Base-by-base conservation (phyloP, 2,888 invertebrate genomes). In the Hololepta plana region DNA sequence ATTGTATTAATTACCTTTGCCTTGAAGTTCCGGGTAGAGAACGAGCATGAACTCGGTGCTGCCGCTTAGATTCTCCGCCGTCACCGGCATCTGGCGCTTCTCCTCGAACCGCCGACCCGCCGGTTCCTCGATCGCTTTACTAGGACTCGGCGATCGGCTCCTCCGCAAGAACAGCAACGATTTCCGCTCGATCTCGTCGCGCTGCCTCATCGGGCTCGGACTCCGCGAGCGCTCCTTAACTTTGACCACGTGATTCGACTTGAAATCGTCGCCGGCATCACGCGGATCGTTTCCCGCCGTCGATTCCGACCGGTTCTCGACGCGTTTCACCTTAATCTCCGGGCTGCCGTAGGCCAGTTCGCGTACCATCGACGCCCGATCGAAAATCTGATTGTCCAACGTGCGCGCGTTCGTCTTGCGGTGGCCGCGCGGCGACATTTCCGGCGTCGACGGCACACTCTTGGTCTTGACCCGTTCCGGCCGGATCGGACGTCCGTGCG, bases 41-140 rank as follows among this genome's bases (percentile, higher is more conserved):
- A 82, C 75, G 35, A 82, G 57, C 75, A 84, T 79, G 44, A 81
- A 76, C 51, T 84, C 84, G 26, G 73, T 75, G 51, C 79, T 79
- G 20, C 69, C 73, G 26, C 67, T 66, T 22, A 59, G 60, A 26
- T 53, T 55, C 21, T 54, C 55, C 5, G 32, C 29, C 13, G 25
- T n/a, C n/a, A n/a, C n/a, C 23, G 22, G n/a, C 19, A 10, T 26
- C 23, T 21, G 24, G 13, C 2, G 27, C 12, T 24, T 19, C 24
- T 16, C 28, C 31, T 30, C 26, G 27, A 13, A 12, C 14, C 11
- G 16, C 16, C 11, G 24, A 27, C 24, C 14, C 12, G 10, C n/a
- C 5, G 24, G 14, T 25, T 27, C n/a, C n/a, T 28, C 15, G 9
- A 26, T 28, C 26, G 24, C 33, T 22, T 31, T 31, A 26, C 36